Percentiles rank a stretch among this genome's conserved stretches.
Evolutionary conservation across 2,888 invertebrate species (phyloP).

Genomic region (Sinohyriopsis cumingii): DNA sequence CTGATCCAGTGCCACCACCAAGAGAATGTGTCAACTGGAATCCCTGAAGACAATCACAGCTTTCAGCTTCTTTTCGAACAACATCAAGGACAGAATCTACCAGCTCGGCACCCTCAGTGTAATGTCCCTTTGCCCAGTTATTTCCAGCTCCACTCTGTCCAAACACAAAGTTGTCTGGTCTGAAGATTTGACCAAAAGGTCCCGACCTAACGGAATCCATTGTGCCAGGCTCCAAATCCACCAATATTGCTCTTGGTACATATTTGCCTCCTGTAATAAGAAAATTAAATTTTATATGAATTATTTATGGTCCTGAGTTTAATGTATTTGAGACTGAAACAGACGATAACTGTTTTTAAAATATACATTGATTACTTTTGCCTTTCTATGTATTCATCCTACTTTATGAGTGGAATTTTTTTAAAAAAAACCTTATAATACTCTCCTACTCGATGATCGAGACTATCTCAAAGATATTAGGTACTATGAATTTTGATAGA

Average conservation of each 20-base stretch:
- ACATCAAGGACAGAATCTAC: conserved; percentile 68
- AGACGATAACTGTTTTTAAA: no score
- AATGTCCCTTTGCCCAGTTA: conserved; percentile 90
- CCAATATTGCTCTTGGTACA: conserved; percentile 92
- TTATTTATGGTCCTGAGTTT: no score
- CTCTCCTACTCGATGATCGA: no score
- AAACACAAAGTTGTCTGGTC: conserved; percentile 95
- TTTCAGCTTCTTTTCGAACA: conserved; percentile 65
- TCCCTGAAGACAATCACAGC: conserved; percentile 66
- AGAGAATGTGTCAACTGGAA: conserved; percentile 65
- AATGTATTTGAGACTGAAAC: no score
- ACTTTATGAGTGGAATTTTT: no score
- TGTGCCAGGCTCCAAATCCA: conserved; percentile 95
- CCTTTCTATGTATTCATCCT: no score
- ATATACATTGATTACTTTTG: no score
- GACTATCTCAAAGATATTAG: no score
- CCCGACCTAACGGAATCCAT: conserved; percentile 97
- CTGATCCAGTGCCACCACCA: conserved; percentile 60
- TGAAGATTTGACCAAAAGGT: conserved; percentile 83
- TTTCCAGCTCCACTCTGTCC: conserved; percentile 79
- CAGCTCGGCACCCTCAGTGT: conserved; percentile 85
- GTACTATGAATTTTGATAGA: no score
- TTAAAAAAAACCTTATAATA: no score
- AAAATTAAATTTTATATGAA: not conserved
- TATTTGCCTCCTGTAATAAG: conserved; percentile 81